Evolutionary conservation across 2,113 vertebrate species (phyloP).

Genomic region (Nesogale talazaci): DNA sequence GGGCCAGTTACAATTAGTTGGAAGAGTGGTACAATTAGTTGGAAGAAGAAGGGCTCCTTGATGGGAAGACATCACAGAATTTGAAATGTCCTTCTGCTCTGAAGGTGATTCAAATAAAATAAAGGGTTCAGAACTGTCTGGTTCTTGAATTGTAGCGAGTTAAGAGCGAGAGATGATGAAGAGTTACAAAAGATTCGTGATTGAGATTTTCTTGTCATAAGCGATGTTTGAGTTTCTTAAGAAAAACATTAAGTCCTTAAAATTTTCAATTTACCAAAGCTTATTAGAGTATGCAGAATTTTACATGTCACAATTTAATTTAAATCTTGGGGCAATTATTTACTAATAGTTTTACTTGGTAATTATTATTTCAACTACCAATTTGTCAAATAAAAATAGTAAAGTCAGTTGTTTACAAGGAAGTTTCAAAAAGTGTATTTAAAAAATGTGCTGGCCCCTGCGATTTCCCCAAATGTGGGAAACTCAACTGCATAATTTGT

Average conservation of each 20-base stretch:
- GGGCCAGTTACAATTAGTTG: no score
- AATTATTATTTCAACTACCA: not conserved
- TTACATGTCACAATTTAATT: not conserved
- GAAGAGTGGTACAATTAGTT: not conserved
- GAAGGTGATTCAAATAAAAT: not conserved
- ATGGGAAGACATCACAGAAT: not conserved
- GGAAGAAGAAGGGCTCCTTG: not conserved
- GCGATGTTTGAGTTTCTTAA: not conserved
- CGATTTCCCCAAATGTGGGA: no score
- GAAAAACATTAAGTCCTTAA: not conserved
- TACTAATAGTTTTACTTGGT: constrained; percentile 5
- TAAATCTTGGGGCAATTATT: constrained; percentile 1
- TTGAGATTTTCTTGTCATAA: not conserved
- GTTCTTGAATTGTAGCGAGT: not conserved
- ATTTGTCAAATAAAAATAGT: constrained; percentile 33
- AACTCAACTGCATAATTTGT: no score
- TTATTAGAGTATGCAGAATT: not conserved
- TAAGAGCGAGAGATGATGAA: not conserved
- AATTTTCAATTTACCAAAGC: not conserved
- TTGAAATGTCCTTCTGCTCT: not conserved
- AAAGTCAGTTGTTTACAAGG: not conserved
- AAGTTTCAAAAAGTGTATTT: not conserved
- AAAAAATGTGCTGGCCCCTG: no score
- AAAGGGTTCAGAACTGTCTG: no score
- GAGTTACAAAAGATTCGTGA: not conserved